Base-by-base conservation (phyloP, 2,113 vertebrate genomes). In the Calidris pugnax region DNA sequence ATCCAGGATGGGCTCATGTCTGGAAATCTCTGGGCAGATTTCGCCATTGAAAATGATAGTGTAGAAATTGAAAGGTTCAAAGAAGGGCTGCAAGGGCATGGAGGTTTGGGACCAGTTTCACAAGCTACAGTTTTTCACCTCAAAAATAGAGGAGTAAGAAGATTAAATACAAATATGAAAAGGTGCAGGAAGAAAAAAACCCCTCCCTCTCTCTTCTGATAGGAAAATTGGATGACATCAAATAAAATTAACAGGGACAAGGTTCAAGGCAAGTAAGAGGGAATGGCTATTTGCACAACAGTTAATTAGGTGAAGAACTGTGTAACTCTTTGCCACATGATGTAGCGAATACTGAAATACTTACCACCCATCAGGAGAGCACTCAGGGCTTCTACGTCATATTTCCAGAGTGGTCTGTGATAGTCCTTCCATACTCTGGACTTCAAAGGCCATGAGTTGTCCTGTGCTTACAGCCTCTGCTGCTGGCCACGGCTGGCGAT, bases 401-500 rank as follows among this genome's bases (percentile, higher is more conserved):
- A 3, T 28, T 73, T 10, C 7, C 9, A 12, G 59, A 30, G 27
- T 6, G 23, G 59, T 11, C 47, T 27, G 10, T 64, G 59, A 13
- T 18, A 28, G 18, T 21, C 23, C 20, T 48, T 14, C 72, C 37
- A 4, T 7, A 5, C n/a, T n/a, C 73, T 47, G 55, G 9, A 63
- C 33, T 45, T 80, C 57, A 37, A 37, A 68, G 12, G 21, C 0
- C 2, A 12, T 1, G 2, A 3, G 1, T 39, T 28, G 45, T 53
- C 41, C 51, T 24, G 56, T 18, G 37, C 59, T 74, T 57, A 7
- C 80, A 66, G n/a, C 30, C 23, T n/a, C 85, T 78, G 47, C 68
- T 91, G 60, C 15, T 37, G 74, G 48, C 68, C 21, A 5, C 1
- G 5, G 63, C 48, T 17, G 68, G 55, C 3, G 1, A 39, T 13